These are phyloP conservation scores for Pangasianodon hypophthalmus DNA, from an alignment of 2,113 vertebrate species.

Conservation along the genomic window DNA sequence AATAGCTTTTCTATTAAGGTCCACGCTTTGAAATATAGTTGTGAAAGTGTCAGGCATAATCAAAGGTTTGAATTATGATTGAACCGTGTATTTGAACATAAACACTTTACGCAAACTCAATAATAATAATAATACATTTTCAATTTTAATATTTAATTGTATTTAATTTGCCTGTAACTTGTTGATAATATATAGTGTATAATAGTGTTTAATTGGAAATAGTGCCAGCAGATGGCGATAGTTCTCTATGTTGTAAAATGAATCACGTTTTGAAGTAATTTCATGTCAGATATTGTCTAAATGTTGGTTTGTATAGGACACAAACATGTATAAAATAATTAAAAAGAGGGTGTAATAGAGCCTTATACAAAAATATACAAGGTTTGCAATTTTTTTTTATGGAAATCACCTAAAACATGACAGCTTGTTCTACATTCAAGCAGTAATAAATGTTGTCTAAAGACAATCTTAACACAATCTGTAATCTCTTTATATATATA, in stretches of 20 bases:
- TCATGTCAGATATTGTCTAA: background rate
- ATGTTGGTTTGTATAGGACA: background rate
- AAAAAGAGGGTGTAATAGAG: background rate
- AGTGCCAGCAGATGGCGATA: conserved; percentile 51
- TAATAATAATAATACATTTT: background rate
- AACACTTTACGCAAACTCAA: background rate
- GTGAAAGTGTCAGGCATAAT: conserved; percentile 15
- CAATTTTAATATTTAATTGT: background rate
- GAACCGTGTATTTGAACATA: background rate
- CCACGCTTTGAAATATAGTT: background rate
- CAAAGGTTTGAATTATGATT: too few relatives aligned
- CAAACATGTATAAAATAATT: background rate
- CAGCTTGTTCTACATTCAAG: background rate
- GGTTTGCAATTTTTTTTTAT: background rate
- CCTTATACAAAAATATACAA: background rate
- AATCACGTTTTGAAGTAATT: background rate
- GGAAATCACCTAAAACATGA: background rate
- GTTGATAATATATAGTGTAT: background rate
- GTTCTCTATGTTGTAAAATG: conserved; percentile 20
- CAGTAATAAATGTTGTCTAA: background rate
- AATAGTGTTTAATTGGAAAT: background rate
- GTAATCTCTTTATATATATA: background rate
- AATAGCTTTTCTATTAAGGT: background rate
- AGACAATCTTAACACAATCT: background rate
- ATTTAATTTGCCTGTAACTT: background rate